A percentile compares a stretch with the other conserved stretches of the same genome.
phyloP scores from a whole-genome alignment of 2,113 vertebrate species.

The Leucopsar rothschildi region DNA sequence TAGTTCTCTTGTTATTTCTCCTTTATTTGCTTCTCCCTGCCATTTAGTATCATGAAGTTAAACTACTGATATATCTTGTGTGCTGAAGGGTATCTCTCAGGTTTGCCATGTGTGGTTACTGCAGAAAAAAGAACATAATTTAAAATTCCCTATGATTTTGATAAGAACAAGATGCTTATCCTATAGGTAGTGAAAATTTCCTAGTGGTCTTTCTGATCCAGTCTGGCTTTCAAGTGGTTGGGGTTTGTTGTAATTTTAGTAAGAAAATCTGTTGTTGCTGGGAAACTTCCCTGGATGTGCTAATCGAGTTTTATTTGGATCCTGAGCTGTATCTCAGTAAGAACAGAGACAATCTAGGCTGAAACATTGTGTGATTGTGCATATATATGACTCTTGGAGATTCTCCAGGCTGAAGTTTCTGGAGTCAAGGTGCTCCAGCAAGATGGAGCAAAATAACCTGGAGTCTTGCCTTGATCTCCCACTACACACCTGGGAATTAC shows the following conservation, averaged over 20 bases:
- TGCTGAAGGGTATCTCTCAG: neutral
- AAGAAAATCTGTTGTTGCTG: neutral
- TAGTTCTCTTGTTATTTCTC: slow-evolving; percentile 7
- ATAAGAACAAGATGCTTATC: neutral
- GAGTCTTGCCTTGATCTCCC: neutral
- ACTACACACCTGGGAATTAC: neutral
- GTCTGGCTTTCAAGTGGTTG: neutral
- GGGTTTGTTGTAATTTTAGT: neutral
- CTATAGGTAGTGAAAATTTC: neutral
- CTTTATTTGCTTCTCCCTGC: neutral
- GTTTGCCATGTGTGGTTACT: neutral
- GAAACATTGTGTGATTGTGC: neutral
- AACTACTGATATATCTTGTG: neutral
- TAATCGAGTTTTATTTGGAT: neutral
- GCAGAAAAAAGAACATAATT: neutral
- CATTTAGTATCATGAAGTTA: slow-evolving; percentile 14
- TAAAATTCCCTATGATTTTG: neutral
- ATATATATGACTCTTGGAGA: neutral
- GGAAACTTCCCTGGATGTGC: neutral
- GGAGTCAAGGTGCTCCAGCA: neutral
- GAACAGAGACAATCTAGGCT: neutral
- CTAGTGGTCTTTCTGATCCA: neutral
- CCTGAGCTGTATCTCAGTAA: neutral
- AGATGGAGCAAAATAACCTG: neutral
- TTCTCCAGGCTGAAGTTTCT: neutral